Evolutionary conservation across 2,797 vertebrate genomes (phyloP).

Genomic region (Oreochromis mossambicus): DNA sequence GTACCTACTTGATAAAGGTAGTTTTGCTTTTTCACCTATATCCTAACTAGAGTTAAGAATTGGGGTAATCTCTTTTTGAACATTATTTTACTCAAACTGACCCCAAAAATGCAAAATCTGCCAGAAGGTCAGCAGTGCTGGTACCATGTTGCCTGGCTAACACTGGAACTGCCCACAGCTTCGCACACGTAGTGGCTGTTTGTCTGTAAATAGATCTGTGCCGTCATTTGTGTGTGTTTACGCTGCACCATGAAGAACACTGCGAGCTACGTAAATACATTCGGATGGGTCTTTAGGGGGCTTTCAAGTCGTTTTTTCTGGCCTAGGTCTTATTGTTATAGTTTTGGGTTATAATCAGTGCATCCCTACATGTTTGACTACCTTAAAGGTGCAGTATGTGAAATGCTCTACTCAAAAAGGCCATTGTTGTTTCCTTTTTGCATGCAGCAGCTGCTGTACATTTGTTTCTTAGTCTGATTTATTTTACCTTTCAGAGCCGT

Average conservation of each 20-base stretch:
- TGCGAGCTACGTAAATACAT: background rate
- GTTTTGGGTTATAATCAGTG: background rate
- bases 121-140: background rate
- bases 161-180: constrained; percentile 1
- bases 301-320: background rate
- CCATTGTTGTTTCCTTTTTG: background rate
- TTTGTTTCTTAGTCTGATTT: background rate
- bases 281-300: background rate
- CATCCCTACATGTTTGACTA: background rate
- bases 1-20: background rate
- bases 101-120: background rate
- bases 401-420: background rate
- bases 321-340: background rate
- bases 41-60: background rate
- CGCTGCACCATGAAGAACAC: constrained; percentile 25
- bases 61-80: background rate
- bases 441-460: background rate
- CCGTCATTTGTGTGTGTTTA: constrained; percentile 13
- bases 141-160: background rate
- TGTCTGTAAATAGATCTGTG: constrained; percentile 57
- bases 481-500: background rate
- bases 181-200: constrained; percentile 34
- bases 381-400: background rate
- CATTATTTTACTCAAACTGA: background rate
- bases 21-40: background rate